These are phyloP conservation scores for Peribatodes rhomboidaria DNA, from an alignment of 2,888 invertebrate genomes.

Conservation along the genomic window DNA sequence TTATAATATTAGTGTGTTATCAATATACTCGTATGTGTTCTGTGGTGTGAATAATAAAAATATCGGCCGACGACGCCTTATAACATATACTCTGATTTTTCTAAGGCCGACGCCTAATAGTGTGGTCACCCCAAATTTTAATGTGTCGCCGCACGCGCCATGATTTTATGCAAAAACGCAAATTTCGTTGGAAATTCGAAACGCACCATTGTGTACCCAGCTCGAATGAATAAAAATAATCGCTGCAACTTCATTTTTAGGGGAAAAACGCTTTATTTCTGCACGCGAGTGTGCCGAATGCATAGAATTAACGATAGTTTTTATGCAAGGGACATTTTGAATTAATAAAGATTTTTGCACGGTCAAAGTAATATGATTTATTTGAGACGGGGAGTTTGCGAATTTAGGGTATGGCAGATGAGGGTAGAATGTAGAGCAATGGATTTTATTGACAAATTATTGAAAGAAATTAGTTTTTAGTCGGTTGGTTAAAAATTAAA, in stretches of 20 bases:
- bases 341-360: conserved; percentile 73
- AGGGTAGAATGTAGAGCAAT: conserved; percentile 34
- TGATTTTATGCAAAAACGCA: conserved; percentile 86
- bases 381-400: conserved; percentile 48
- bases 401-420: conserved; percentile 48
- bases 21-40: too few relatives aligned
- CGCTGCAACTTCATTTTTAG: conserved; percentile 76
- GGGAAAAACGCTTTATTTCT: conserved; percentile 66
- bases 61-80: too few relatives aligned
- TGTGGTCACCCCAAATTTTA: conserved; percentile 64
- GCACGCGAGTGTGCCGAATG: conserved; percentile 64
- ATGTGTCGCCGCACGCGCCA: conserved; percentile 78
- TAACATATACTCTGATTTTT: too few relatives aligned
- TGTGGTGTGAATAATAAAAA: too few relatives aligned
- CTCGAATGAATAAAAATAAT: conserved; percentile 82
- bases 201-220: conserved; percentile 78
- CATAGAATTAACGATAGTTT: conserved; percentile 78
- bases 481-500: neutral
- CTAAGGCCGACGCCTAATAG: too few relatives aligned
- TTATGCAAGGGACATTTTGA: conserved; percentile 78
- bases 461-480: neutral
- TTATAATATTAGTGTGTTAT: too few relatives aligned
- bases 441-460: neutral
- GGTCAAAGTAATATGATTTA: conserved; percentile 70
- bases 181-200: conserved; percentile 86